Conservation (phyloP, 2,888 invertebrate genomes). For the Caenorhabditis sp. region DNA sequence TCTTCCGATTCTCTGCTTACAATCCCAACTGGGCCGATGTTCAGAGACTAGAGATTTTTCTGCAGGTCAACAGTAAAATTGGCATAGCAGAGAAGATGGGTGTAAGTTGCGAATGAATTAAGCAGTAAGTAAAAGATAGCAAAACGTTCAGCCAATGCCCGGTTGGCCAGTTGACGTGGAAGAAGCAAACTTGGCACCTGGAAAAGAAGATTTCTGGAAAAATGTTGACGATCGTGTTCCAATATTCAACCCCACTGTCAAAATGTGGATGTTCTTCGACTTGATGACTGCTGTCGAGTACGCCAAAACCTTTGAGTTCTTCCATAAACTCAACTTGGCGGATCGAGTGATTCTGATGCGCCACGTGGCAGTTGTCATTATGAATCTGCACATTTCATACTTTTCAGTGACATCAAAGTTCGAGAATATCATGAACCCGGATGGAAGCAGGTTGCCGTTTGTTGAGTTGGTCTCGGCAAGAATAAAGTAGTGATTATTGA, state of each 20-base stretch:
- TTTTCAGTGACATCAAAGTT: conserved; percentile 4
- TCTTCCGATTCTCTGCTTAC: conserved; percentile 20
- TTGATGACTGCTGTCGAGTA: conserved; percentile 48
- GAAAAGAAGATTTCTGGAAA: neutral
- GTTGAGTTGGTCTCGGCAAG: neutral
- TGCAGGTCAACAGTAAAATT: neutral
- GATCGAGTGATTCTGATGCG: conserved; percentile 26
- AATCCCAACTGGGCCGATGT: conserved; percentile 16
- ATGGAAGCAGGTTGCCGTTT: conserved; percentile 9
- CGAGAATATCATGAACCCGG: conserved; percentile 12
- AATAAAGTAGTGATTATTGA: neutral
- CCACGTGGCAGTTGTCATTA: conserved; percentile 20
- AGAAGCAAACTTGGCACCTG: neutral
- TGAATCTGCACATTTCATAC: conserved; percentile 45
- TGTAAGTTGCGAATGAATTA: neutral
- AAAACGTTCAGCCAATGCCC: conserved; percentile 23
- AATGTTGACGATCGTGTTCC: neutral
- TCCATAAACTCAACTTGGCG: conserved; percentile 14
- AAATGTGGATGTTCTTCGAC: conserved; percentile 10
- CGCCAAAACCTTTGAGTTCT: conserved; percentile 43
- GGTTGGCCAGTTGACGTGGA: conserved; percentile 6
- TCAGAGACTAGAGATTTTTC: neutral
- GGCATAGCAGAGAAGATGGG: conserved; percentile 3
- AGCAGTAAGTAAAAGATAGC: neutral
- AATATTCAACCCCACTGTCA: neutral